Percentiles rank a stretch among this genome's conserved stretches.
phyloP scores from a whole-genome alignment of 2,888 invertebrate genomes.

The Nasonia oneida region DNA sequence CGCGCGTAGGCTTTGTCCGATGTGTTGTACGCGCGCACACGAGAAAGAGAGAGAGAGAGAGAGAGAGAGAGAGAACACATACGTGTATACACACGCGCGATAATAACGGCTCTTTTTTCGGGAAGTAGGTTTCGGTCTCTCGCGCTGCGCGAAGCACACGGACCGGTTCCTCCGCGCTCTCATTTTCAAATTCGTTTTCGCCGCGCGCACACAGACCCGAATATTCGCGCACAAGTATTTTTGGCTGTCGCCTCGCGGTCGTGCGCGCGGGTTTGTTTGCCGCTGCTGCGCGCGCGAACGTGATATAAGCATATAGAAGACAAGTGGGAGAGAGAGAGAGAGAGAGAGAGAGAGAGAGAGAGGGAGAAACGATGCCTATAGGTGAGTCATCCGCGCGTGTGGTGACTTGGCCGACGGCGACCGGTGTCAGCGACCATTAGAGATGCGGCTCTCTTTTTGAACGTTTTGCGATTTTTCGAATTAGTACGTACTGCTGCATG shows the following conservation, averaged over 20 bases:
- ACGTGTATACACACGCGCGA: neutral
- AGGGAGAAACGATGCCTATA: neutral
- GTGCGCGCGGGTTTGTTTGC: conserved; percentile 8
- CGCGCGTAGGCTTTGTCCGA: neutral
- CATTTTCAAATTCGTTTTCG: conserved; percentile 7
- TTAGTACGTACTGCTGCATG: no score
- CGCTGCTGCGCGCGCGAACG: neutral
- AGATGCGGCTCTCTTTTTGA: neutral
- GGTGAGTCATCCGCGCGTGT: conserved; percentile 1
- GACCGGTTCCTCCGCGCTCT: conserved; percentile 11
- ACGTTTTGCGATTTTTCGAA: neutral
- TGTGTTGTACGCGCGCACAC: no score
- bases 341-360: neutral
- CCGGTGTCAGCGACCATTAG: conserved; percentile 8
- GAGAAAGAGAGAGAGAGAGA: no score
- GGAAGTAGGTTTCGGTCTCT: conserved; percentile 1
- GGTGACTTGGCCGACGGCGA: conserved; percentile 2
- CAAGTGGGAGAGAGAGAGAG: neutral
- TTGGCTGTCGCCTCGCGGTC: neutral
- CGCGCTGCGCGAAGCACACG: neutral
- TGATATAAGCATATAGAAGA: neutral
- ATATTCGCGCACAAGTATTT: neutral
- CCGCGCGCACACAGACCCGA: neutral
- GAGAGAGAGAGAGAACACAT: no score
- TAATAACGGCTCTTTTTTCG: conserved; percentile 7